Percentiles rank a stretch among this genome's conserved stretches.
These are phyloP conservation scores for Pseudonaja textilis DNA, from an alignment of 2,113 vertebrate genomes.

Conservation along the genomic window DNA sequence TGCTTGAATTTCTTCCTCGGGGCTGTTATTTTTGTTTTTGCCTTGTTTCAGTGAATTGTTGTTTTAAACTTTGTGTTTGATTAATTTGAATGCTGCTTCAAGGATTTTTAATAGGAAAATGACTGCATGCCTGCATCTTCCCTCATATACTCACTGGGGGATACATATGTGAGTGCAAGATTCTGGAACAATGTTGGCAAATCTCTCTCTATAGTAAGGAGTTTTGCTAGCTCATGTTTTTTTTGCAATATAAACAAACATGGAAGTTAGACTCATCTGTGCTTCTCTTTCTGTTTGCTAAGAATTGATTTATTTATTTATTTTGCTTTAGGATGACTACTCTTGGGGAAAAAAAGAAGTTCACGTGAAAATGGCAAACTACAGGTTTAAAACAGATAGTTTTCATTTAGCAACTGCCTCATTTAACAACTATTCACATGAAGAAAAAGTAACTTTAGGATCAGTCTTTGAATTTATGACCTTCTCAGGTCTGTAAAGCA, in stretches of 20 bases:
- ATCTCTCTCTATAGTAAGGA: neutral
- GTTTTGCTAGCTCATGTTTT: neutral
- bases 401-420: neutral
- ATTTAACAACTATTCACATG: neutral
- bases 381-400: neutral
- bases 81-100: neutral
- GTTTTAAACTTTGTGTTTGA: neutral
- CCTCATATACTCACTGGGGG: neutral
- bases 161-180: neutral
- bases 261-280: neutral
- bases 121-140: neutral
- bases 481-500: neutral
- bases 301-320: neutral
- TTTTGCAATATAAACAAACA: neutral
- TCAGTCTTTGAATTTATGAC: neutral
- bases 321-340: neutral
- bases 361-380: conserved; percentile 12
- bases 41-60: neutral
- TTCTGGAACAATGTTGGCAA: too few relatives aligned
- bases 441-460: neutral
- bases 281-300: neutral
- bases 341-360: neutral
- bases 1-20: neutral
- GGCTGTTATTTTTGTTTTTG: neutral
- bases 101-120: neutral